These are phyloP conservation scores for Adelphocoris suturalis DNA, from an alignment of 2,888 invertebrate genomes.

Conservation along the genomic window DNA sequence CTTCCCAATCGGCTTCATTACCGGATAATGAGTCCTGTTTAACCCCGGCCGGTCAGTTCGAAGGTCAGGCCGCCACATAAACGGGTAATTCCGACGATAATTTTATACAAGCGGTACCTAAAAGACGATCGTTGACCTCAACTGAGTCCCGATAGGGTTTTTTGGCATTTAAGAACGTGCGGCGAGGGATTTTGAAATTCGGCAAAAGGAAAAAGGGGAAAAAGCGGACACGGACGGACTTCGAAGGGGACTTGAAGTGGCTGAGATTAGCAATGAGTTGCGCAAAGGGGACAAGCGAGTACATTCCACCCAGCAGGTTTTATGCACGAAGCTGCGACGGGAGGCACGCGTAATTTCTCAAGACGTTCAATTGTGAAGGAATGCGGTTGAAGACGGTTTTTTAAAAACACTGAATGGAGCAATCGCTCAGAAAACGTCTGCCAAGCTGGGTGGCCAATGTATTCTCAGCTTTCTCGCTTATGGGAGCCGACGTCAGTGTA, in stretches of 20 bases:
- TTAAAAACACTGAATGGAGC: too few species aligned
- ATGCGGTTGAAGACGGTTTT: not conserved
- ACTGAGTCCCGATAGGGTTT: not conserved
- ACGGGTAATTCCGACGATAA: not conserved
- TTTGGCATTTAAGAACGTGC: too few species aligned
- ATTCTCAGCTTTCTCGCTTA: too few species aligned
- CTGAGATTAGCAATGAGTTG: not conserved
- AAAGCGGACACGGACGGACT: constrained; percentile 1
- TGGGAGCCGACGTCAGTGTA: too few species aligned
- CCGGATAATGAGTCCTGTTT: not conserved
- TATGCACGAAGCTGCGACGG: not conserved
- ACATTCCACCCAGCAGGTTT: constrained; percentile 7
- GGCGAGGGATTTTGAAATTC: too few species aligned
- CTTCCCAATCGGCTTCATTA: constrained; percentile 3
- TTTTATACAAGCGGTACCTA: not conserved
- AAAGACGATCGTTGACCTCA: not conserved
- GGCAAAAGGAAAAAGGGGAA: not conserved
- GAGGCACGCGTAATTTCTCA: not conserved
- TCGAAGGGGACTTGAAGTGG: not conserved
- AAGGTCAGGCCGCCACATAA: not conserved
- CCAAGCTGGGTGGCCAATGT: too few species aligned
- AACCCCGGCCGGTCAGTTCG: not conserved
- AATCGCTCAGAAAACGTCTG: too few species aligned
- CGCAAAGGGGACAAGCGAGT: not conserved
- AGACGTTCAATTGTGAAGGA: not conserved